These are phyloP conservation scores for Calyptomena viridis DNA, from an alignment of 2,113 vertebrate genomes.

Conservation along the genomic window DNA sequence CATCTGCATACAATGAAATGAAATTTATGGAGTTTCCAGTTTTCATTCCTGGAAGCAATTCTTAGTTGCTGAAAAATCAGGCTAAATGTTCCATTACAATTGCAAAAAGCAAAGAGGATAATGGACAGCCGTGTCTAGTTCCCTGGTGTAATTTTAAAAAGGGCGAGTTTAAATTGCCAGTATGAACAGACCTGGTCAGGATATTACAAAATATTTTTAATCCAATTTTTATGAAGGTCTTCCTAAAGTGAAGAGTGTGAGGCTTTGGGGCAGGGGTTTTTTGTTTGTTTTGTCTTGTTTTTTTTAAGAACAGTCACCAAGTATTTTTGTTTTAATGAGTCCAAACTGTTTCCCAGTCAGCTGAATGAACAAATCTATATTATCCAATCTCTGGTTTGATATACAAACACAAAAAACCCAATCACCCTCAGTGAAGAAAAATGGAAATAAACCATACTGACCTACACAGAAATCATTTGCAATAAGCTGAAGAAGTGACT, in stretches of 20 bases:
- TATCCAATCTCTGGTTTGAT: neutral
- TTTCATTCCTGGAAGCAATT: neutral
- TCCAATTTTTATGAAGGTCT: slow-evolving; percentile 67
- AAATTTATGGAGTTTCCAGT: neutral
- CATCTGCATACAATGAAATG: neutral
- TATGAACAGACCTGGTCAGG: slow-evolving; percentile 30
- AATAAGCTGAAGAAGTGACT: neutral
- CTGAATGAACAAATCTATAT: neutral
- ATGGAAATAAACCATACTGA: neutral
- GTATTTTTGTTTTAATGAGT: slow-evolving; percentile 11
- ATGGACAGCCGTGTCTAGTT: slow-evolving; percentile 15
- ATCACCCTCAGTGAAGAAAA: neutral
- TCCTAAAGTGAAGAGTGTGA: neutral
- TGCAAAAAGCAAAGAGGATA: slow-evolving; percentile 61
- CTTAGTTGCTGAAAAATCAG: slow-evolving; percentile 2
- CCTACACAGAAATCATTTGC: neutral
- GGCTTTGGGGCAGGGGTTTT: neutral
- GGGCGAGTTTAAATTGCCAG: slow-evolving; percentile 61
- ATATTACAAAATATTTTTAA: slow-evolving; percentile 64
- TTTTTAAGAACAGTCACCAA: neutral
- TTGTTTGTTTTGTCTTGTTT: neutral
- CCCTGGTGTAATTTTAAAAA: slow-evolving; percentile 63
- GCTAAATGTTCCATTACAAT: slow-evolving; percentile 47
- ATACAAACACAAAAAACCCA: neutral
- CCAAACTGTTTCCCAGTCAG: neutral